Conservation (phyloP, 1,140 invertebrate species). For the Hycleus phaleratus region DNA sequence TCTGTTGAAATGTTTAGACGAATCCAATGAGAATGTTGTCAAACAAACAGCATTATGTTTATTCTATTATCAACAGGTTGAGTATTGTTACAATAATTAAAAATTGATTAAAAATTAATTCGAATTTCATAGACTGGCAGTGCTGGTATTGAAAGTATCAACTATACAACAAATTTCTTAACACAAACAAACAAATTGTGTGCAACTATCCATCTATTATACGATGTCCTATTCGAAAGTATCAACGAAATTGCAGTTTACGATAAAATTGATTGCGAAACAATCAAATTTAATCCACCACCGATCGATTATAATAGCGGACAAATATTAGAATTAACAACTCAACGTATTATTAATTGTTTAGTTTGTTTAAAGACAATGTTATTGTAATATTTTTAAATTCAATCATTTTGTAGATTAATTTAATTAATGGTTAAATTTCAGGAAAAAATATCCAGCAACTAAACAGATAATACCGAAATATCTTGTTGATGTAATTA, state of each 20-base stretch:
- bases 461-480: slow-evolving; percentile 24
- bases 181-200: slow-evolving; percentile 21
- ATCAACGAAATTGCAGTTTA: slow-evolving; percentile 15
- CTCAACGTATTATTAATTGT: slow-evolving; percentile 18
- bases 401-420: slow-evolving; percentile 3
- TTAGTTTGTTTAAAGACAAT: slow-evolving; percentile 21
- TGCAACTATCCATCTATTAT: slow-evolving; percentile 19
- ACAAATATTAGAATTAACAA: slow-evolving; percentile 8
- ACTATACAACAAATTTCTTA: slow-evolving; percentile 21
- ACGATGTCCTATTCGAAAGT: slow-evolving; percentile 20
- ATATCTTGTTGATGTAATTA: slow-evolving; percentile 18
- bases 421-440: too few relatives aligned
- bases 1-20: background rate
- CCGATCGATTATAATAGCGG: background rate
- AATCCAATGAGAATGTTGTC: background rate
- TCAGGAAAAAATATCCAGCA: slow-evolving; percentile 21
- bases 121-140: slow-evolving; percentile 19
- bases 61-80: background rate
- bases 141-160: slow-evolving; percentile 19
- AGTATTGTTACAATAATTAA: background rate
- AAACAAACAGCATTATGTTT: background rate
- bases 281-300: slow-evolving; percentile 17
- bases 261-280: slow-evolving; percentile 4
- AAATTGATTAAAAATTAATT: slow-evolving; percentile 1
- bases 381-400: slow-evolving; percentile 17